Evolutionary conservation across 2,888 invertebrate species (phyloP), one percentile per base, ranked within the genome.

Genomic region (Macrophya alboannulata): DNA sequence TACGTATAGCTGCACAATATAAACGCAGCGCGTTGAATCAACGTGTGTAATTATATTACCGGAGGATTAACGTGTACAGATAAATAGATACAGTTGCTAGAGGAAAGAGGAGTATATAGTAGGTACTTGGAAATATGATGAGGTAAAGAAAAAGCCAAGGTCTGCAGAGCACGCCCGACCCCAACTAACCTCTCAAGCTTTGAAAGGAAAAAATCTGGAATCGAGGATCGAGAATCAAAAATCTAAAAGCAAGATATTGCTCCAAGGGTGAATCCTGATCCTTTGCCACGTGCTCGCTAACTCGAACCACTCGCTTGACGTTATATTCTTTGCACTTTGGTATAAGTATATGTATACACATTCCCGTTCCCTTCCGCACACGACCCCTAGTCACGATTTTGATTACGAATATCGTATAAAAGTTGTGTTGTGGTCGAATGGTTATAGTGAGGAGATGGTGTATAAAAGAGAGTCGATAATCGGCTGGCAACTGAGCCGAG

Each of bases 351-450:
- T 31, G 31, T 31, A 68, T 68, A 62, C 17, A 31, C 6, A 68
- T 48, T 31, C 86, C 87, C 88, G 90, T 90, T 89, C 88, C 87
- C 86, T 86, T 85, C 88, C 76, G 86, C 86, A 88, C 90, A 90
- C 90, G 90, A 77, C 8, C 77, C 21, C 17, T 9, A 77, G 91
- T 91, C 91, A 91, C 91, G 91, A 91, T 89, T 91, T 90, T 89
- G 90, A 90, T 90, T 90, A 89, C 90, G 88, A 88, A 84, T 43
- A 81, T 85, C 89, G 87, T 88, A 88, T 89, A 62, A 48, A 72
- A 77, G 31, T 25, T 76, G 25, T 71, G 45, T 59, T 62, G 71
- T n/a, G 85, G 84, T 31, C 31, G 31, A 31, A 31, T 31, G 31
- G 31, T 31, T 31, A 31, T 31, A 31, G 31, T 31, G 31, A 31